A percentile compares a stretch with the other conserved stretches of the same genome.
Conservation (phyloP, 2,888 invertebrate genomes). For the Periphyllus acericola region DNA sequence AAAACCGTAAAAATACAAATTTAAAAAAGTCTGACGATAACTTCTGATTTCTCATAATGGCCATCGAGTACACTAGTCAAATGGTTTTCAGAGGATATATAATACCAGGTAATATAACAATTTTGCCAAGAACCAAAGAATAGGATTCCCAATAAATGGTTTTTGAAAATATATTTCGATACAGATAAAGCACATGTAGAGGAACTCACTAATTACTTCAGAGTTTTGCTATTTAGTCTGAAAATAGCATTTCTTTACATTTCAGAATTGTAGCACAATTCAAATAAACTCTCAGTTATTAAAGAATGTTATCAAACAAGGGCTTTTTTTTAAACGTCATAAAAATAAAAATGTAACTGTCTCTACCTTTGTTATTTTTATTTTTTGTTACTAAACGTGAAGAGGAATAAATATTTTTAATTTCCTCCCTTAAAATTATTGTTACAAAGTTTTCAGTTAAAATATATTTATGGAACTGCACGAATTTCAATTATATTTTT, state of each 20-base stretch:
- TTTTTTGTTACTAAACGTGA: neutral
- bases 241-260: neutral
- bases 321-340: neutral
- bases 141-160: too few relatives aligned
- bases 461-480: constrained; percentile 20
- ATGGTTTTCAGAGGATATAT: neutral
- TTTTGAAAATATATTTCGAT: too few relatives aligned
- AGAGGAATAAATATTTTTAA: constrained; percentile 1
- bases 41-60: neutral
- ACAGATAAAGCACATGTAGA: too few relatives aligned
- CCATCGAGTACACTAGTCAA: neutral
- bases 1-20: neutral
- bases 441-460: constrained; percentile 2
- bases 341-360: neutral
- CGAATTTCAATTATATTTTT: constrained; percentile 47
- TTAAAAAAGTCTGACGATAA: neutral
- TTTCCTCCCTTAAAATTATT: neutral
- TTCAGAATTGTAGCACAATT: neutral
- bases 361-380: neutral
- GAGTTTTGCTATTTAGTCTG: neutral
- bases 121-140: too few relatives aligned
- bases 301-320: neutral
- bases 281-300: neutral
- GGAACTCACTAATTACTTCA: too few relatives aligned
- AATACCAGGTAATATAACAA: neutral